Conservation (phyloP, 1,140 invertebrate genomes). For the Drosophila ohnishii region DNA sequence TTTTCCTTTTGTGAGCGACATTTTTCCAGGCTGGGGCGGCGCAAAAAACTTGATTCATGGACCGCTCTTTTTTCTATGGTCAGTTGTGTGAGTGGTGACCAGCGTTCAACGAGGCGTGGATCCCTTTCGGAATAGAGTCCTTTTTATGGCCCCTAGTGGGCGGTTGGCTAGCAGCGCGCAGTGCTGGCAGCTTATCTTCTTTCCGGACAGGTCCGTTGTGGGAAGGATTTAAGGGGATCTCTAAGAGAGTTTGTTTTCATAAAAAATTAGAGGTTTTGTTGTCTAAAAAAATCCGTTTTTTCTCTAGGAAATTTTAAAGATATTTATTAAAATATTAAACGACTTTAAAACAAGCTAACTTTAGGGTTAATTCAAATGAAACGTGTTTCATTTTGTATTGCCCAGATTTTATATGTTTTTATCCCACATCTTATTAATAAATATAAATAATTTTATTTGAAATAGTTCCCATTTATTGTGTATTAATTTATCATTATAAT, state of each 20-base stretch:
- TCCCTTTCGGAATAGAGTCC: slow-evolving; percentile 36
- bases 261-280: not conserved
- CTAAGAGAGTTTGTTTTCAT: not conserved
- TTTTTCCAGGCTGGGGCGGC: slow-evolving; percentile 1
- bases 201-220: not conserved
- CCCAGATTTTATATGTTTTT: too few relatives aligned
- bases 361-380: not conserved
- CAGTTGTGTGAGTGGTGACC: slow-evolving; percentile 38
- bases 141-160: slow-evolving; percentile 27
- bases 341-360: not conserved
- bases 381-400: not conserved
- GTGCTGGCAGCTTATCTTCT: slow-evolving; percentile 1
- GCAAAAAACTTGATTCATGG: slow-evolving; percentile 70
- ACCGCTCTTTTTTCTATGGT: slow-evolving; percentile 52
- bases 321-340: not conserved
- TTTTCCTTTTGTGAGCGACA: slow-evolving; percentile 8
- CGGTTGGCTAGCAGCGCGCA: not conserved
- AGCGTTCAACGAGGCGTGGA: slow-evolving; percentile 55
- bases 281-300: not conserved
- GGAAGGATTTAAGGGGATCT: not conserved
- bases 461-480: not conserved
- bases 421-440: too few relatives aligned
- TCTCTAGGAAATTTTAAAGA: too few relatives aligned
- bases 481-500: not conserved
- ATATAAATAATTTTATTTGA: not conserved